A percentile compares a stretch with the other conserved stretches of the same genome.
These are phyloP conservation scores for Tetheella fluctuosa DNA, from an alignment of 2,888 invertebrate genomes.

Conservation along the genomic window DNA sequence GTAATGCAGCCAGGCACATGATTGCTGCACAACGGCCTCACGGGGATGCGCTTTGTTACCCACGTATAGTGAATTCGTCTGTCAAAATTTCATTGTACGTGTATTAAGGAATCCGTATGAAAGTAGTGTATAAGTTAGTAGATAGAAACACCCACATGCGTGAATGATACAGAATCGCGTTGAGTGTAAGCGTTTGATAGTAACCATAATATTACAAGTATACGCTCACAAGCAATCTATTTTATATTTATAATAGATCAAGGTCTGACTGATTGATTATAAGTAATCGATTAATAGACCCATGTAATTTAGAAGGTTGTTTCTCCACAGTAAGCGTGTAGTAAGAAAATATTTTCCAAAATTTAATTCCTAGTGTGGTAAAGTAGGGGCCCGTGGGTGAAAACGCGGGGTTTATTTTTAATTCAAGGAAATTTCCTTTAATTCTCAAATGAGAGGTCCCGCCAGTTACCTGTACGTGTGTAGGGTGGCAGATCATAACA, in stretches of 20 bases:
- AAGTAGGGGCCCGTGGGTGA: too few species aligned
- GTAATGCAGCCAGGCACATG: slow-evolving; percentile 70
- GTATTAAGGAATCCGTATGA: slow-evolving; percentile 28
- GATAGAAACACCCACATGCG: background rate
- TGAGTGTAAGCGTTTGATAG: background rate
- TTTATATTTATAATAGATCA: background rate
- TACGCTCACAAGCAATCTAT: background rate
- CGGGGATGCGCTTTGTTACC: slow-evolving; percentile 47
- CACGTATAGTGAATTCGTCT: slow-evolving; percentile 37
- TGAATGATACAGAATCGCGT: background rate
- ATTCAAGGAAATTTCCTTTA: too few species aligned
- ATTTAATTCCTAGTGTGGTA: too few species aligned
- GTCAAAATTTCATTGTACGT: slow-evolving; percentile 36
- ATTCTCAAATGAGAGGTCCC: too few species aligned
- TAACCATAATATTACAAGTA: background rate
- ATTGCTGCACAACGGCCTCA: slow-evolving; percentile 57
- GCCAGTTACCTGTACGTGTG: too few species aligned
- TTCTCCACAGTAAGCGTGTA: too few species aligned
- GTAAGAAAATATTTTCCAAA: too few species aligned
- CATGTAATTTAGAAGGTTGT: too few species aligned
- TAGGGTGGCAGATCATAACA: too few species aligned
- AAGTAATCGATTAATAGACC: too few species aligned
- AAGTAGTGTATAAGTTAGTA: background rate
- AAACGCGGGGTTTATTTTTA: too few species aligned
- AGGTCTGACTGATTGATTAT: too few species aligned